Conservation (phyloP, 2,888 invertebrate species). For the Diaperis boleti region DNA sequence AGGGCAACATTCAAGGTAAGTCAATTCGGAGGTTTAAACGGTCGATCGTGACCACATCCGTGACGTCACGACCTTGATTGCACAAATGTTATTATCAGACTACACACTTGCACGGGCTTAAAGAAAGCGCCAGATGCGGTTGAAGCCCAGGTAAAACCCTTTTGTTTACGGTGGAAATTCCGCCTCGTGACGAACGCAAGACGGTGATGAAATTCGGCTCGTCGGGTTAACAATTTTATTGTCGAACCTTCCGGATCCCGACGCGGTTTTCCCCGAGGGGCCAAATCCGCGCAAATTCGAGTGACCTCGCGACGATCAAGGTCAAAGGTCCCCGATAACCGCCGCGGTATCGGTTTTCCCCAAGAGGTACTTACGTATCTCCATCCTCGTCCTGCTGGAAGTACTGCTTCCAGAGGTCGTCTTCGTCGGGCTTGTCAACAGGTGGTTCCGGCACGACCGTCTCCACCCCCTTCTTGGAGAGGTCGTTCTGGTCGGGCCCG, state of each 20-base stretch:
- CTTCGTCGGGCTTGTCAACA: conserved; percentile 42
- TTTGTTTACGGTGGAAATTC: conserved; percentile 6
- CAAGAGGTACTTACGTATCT: conserved; percentile 81
- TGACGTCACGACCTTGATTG: too few species aligned
- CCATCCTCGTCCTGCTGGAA: conserved; percentile 87
- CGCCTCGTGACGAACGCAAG: background rate
- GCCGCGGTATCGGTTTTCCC: conserved; percentile 25
- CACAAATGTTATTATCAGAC: too few species aligned
- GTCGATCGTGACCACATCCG: too few species aligned
- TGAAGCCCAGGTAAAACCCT: conserved; percentile 7
- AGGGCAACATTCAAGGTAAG: too few species aligned
- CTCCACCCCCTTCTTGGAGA: conserved; percentile 50
- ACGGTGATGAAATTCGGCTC: background rate
- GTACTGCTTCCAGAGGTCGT: conserved; percentile 72
- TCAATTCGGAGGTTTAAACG: too few species aligned
- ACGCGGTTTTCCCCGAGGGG: too few species aligned
- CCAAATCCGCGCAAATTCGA: too few species aligned
- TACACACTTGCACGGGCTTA: too few species aligned
- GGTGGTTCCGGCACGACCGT: conserved; percentile 43
- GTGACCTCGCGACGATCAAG: conserved; percentile 14
- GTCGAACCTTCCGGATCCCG: too few species aligned
- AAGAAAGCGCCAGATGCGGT: background rate
- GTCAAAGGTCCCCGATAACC: conserved; percentile 2
- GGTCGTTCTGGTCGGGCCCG: conserved; percentile 63
- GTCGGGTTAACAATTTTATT: too few species aligned